phyloP scores from a whole-genome alignment of 1,140 invertebrate genomes.

The Neotoxoptera formosana region DNA sequence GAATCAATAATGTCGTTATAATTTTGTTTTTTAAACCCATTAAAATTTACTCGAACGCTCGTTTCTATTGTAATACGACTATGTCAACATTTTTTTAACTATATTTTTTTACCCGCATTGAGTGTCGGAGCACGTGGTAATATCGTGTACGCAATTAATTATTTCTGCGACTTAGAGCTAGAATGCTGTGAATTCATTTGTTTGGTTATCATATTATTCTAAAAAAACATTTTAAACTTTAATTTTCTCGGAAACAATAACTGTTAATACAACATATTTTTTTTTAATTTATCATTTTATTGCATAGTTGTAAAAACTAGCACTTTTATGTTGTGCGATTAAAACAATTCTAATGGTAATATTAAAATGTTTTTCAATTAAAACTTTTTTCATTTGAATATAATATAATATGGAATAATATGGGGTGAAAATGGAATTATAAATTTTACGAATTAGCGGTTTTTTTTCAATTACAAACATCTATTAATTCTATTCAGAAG shows the following conservation, averaged over 20 bases:
- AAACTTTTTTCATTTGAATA: slow-evolving; percentile 39
- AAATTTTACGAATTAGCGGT: neutral
- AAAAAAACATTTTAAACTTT: neutral
- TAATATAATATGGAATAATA: neutral
- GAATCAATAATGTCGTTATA: too few relatives aligned
- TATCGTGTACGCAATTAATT: neutral
- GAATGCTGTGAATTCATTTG: neutral
- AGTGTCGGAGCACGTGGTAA: neutral
- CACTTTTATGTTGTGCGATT: neutral
- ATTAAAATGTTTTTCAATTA: slow-evolving; percentile 23
- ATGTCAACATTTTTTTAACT: neutral
- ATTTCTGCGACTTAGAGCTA: neutral
- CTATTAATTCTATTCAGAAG: neutral
- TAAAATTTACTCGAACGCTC: neutral
- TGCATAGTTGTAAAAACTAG: neutral
- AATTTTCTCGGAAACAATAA: slow-evolving; percentile 2
- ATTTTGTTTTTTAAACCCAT: too few relatives aligned
- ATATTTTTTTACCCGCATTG: accelerated
- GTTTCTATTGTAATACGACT: neutral
- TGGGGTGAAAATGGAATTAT: neutral
- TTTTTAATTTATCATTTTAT: slow-evolving; percentile 11
- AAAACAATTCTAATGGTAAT: neutral
- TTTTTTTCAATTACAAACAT: neutral
- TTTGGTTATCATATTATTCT: neutral
- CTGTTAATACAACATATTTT: neutral